Evolutionary conservation across 2,113 vertebrate species (phyloP).

Genomic region (Trogon melanurus): DNA sequence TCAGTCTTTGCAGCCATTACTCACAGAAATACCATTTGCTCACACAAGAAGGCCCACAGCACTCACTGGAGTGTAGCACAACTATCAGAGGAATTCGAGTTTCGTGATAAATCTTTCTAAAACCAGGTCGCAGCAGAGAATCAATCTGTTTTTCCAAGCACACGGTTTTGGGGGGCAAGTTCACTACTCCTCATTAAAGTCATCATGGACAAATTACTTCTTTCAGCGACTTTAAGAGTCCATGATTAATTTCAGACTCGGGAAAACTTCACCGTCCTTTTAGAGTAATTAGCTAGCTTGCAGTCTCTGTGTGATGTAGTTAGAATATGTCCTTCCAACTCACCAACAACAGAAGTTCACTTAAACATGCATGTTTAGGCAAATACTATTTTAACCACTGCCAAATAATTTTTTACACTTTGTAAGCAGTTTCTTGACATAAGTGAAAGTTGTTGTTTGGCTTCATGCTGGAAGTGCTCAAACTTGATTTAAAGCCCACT

Average conservation of each 20-base stretch:
- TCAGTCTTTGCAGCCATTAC: not conserved
- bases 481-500: not conserved
- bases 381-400: not conserved
- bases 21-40: constrained; percentile 36
- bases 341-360: not conserved
- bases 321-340: not conserved
- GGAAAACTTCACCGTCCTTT: not conserved
- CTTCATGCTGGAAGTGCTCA: not conserved
- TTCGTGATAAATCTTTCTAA: not conserved
- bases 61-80: not conserved
- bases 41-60: not conserved
- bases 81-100: not conserved
- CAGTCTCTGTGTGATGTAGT: not conserved
- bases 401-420: not conserved
- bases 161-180: not conserved
- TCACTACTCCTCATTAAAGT: not conserved
- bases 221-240: not conserved
- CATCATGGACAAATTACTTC: not conserved
- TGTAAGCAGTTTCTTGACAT: not conserved
- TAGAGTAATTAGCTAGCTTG: not conserved
- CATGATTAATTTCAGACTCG: not conserved
- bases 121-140: not conserved
- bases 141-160: not conserved
- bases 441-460: not conserved
- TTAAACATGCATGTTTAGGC: not conserved